phyloP scores from a whole-genome alignment of 2,797 vertebrate genomes.

The Lacerta bilineata region DNA sequence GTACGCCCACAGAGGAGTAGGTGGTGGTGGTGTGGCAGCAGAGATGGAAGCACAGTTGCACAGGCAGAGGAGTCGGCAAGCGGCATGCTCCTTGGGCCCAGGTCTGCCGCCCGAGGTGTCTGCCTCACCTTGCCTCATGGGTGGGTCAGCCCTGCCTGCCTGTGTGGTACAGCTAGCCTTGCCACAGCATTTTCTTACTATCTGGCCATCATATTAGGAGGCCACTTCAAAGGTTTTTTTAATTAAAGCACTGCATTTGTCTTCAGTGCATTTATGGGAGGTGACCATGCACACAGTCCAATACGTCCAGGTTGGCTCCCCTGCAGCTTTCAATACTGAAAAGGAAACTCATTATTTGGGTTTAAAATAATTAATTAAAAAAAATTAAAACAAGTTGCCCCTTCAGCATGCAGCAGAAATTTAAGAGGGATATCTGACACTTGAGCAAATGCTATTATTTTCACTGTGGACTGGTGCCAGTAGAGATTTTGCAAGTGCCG shows the following conservation, averaged over 20 bases:
- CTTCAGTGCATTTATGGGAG: neutral
- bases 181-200: neutral
- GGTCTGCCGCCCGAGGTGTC: too few species aligned
- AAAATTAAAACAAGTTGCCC: neutral
- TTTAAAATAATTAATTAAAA: neutral
- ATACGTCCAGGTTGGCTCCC: too few species aligned
- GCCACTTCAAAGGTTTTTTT: neutral
- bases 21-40: too few species aligned
- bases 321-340: neutral
- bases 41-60: too few species aligned
- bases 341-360: neutral
- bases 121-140: too few species aligned
- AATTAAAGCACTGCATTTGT: neutral
- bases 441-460: neutral
- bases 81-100: too few species aligned
- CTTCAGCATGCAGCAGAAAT: neutral
- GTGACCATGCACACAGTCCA: neutral
- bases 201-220: neutral
- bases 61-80: too few species aligned
- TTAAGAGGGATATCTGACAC: neutral
- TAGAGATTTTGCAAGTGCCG: too few species aligned
- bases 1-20: too few species aligned
- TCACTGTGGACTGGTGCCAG: too few species aligned
- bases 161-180: neutral
- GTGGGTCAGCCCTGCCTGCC: too few species aligned